Conservation (phyloP, 2,113 vertebrate species). For the Atlantisia rogersi region DNA sequence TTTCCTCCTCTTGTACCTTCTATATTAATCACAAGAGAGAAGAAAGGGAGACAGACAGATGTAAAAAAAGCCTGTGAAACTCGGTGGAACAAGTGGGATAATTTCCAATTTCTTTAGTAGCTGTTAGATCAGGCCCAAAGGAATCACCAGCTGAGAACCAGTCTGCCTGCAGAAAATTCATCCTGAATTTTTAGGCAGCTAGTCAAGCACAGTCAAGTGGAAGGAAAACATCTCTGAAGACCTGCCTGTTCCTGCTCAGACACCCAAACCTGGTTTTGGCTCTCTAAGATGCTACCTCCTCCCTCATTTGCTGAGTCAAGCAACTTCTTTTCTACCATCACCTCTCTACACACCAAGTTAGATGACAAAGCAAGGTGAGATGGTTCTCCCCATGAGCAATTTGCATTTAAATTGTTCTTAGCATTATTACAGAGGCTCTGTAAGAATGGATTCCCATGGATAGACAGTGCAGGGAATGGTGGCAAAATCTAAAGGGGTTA, state of each 20-base stretch:
- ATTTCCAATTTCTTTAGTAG: slow-evolving; percentile 37
- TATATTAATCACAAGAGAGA: slow-evolving; percentile 20
- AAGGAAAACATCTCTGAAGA: background rate
- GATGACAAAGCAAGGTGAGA: background rate
- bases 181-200: background rate
- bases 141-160: background rate
- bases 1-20: background rate
- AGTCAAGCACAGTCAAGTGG: accelerated
- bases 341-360: background rate
- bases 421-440: background rate
- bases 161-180: background rate
- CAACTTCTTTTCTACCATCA: background rate
- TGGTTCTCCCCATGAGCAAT: background rate
- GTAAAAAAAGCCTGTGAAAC: background rate
- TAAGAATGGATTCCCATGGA: background rate
- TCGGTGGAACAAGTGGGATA: background rate
- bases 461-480: background rate
- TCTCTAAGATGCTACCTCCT: background rate
- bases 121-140: slow-evolving; percentile 19
- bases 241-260: background rate
- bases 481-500: background rate
- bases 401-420: background rate
- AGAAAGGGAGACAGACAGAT: background rate
- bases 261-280: background rate
- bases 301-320: background rate